Evolutionary conservation across 2,888 invertebrate genomes (phyloP), one percentile per base, ranked within the genome.

Genomic region (Amphipyra tragopoginis): DNA sequence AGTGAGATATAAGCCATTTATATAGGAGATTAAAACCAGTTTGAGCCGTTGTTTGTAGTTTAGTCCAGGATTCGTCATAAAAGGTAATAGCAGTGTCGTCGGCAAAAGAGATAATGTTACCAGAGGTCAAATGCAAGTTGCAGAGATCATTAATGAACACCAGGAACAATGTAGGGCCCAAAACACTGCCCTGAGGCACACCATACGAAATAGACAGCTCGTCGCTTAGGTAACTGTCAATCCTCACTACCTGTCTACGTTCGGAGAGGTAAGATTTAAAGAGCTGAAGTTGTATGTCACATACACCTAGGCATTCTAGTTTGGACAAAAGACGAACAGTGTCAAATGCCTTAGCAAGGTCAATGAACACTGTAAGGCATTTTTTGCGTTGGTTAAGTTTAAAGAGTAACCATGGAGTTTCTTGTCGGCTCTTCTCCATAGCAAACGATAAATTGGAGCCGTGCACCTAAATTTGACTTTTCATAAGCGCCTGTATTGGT

Each of bases 41-140:
- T 43, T 43, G 43, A 7, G 43, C 43, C 1, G 43, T 21, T 15
- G 43, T 15, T 43, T 15, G 15, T 9, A 43, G 8, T 15, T 43
- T 43, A 43, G 43, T 21, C 43, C 43, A 43, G 8, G 43, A 43
- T 3, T 43, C 43, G 5, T 21, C 43, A 43, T 43, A 43, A 21
- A 43, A 43, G 9, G 43, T 43, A 10, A 43, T 15, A 15, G 43
- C 43, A 43, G 43, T 43, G 7, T 43, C 43, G 21, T 43, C 43
- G 43, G 43, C 43, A 15, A 43, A 15, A 15, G 15, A 43, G 7
- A 15, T 8, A 43, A 43, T 43, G 21, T 8, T 43, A 43, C 43
- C 43, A 43, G 43, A 43, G 21, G 2, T 43, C 10, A 43, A 8
- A 15, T 15, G 1, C 8, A 43, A 5, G 43, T 43, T 15, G 43